phyloP scores from a whole-genome alignment of 2,888 invertebrate species.

The Oasisia sp. region DNA sequence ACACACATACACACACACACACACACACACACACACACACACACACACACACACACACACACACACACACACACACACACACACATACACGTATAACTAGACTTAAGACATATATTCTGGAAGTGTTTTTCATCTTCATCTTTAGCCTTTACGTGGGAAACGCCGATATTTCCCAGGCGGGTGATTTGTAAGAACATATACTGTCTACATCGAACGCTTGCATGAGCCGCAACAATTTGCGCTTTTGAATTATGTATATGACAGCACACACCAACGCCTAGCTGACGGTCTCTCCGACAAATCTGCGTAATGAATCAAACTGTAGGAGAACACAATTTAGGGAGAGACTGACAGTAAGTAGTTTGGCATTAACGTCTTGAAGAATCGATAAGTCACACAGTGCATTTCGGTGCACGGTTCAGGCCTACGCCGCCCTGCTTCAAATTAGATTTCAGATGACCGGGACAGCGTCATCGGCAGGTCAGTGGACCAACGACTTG shows the following conservation, averaged over 20 bases:
- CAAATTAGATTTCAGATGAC: neutral
- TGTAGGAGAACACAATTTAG: neutral
- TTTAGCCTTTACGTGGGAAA: no score
- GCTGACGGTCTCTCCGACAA: neutral
- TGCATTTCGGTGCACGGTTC: neutral
- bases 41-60: no score
- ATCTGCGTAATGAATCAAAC: neutral
- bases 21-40: no score
- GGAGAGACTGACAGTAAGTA: conserved; percentile 1
- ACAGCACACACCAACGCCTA: neutral
- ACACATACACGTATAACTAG: no score
- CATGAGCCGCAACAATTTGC: no score
- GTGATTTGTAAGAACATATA: no score
- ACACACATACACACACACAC: no score
- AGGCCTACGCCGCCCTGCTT: neutral
- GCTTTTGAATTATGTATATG: neutral
- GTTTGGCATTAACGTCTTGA: neutral
- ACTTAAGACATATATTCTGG: no score
- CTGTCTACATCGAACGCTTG: no score
- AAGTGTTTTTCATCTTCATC: no score
- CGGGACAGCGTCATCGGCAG: neutral
- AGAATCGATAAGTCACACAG: neutral
- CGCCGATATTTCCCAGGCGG: no score
- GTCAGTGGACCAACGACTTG: neutral
- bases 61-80: no score